Evolutionary conservation across 2,113 vertebrate genomes (phyloP), one percentile per base, ranked within the genome.

Genomic region (Actenoides hombroni): DNA sequence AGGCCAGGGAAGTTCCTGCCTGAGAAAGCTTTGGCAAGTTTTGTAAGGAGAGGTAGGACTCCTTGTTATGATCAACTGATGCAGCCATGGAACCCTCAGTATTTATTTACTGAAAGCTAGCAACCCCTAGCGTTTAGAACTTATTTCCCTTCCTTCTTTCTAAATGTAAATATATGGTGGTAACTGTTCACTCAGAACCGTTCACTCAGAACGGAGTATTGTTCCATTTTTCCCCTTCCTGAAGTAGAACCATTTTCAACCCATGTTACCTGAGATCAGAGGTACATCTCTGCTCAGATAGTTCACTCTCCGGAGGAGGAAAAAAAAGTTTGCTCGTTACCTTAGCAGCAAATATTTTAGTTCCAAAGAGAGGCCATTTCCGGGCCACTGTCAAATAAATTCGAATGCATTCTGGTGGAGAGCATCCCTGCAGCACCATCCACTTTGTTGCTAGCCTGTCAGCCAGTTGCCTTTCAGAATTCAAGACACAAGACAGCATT

Each of bases 311-410:
- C 3, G 20, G 39, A 70, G 86, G 28, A 86, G 25, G 42, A 74
- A 71, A 46, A 71, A 46, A 42, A 59, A n/a, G 13, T 14, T 23
- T 28, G 37, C 23, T 79, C 16, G 26, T 95, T 96, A 99, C 99
- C 98, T 99, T 98, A 68, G 98, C 98, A 89, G 97, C 97, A 97
- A 98, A 99, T 75, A 99, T 97, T 94, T 98, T 99, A 91, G 98
- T 98, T 84, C 99, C 99, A 92, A 99, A 99, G 78, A 99, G 96
- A 33, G 98, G 98, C 99, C 98, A 99, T 91, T 99, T 99, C 49
- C 99, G 98, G 26, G 98, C 99, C 76, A 99, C 99, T 0, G 99
- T 99, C 85, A 99, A 95, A 92, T 99, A 99, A 94, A 99, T 99
- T 56, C 98, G 98, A 95, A 99, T 90, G 28, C 99, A 99, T 97